Conservation (phyloP, 1,140 invertebrate genomes). For the Chironomus striatipennis region DNA sequence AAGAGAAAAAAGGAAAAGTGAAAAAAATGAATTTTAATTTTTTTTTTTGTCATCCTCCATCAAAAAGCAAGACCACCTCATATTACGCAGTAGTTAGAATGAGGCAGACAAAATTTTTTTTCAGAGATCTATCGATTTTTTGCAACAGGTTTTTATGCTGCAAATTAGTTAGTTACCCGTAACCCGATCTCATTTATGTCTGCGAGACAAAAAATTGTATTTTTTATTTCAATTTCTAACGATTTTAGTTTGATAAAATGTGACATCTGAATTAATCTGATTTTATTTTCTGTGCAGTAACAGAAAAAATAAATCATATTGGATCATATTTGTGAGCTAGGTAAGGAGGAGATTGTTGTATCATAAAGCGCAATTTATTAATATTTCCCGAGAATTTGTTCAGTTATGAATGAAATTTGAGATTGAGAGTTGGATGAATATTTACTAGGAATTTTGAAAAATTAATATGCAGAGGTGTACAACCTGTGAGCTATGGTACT, state of each 20-base stretch:
- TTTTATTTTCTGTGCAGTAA: too few species aligned
- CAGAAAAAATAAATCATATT: too few species aligned
- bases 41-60: conserved; percentile 9
- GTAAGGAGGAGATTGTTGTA: background rate
- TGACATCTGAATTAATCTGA: background rate
- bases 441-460: too few species aligned
- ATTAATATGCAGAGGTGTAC: too few species aligned
- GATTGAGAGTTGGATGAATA: too few species aligned
- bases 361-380: background rate
- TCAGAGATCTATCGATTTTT: conserved; percentile 1
- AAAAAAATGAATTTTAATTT: conserved; percentile 12
- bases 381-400: too few species aligned
- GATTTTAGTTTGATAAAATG: background rate
- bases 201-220: background rate
- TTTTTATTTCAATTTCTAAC: too few species aligned
- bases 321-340: background rate
- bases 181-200: background rate
- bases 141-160: conserved; percentile 19
- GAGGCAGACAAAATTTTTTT: background rate
- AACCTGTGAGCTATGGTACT: too few species aligned
- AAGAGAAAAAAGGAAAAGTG: background rate
- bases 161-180: conserved; percentile 4
- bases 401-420: too few species aligned
- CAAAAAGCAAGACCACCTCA: conserved; percentile 19
- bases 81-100: conserved; percentile 6